Evolutionary conservation across 2,888 invertebrate species (phyloP).

Genomic region (Leptodirus hochenwartii): DNA sequence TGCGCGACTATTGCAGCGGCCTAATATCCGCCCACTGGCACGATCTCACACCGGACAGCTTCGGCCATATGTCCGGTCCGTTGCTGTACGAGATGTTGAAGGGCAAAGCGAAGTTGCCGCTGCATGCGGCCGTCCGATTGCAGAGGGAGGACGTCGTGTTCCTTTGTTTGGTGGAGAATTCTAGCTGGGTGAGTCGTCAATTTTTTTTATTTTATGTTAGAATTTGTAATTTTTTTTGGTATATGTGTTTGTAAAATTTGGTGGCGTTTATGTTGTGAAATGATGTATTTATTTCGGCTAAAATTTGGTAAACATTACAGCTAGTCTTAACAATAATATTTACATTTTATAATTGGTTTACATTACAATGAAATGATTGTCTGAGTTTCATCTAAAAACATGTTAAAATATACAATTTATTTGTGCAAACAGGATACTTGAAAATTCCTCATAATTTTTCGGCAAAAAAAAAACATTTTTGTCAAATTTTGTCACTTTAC

Average conservation of each 20-base stretch:
- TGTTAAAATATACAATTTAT: no score
- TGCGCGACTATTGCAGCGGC: conserved; percentile 76
- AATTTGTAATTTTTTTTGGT: not conserved
- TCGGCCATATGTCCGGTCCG: conserved; percentile 83
- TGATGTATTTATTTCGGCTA: no score
- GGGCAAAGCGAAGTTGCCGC: conserved; percentile 68
- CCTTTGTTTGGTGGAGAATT: conserved; percentile 80
- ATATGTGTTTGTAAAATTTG: conserved; percentile 1
- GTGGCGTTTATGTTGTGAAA: not conserved
- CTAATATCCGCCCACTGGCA: conserved; percentile 90
- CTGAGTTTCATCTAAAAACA: no score
- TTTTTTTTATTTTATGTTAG: conserved; percentile 4
- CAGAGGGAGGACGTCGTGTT: conserved; percentile 89
- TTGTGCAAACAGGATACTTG: no score
- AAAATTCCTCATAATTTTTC: no score
- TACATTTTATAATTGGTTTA: no score
- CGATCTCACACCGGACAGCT: conserved; percentile 64
- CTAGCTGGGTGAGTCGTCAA: conserved; percentile 57
- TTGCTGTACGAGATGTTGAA: conserved; percentile 82
- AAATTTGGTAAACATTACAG: no score
- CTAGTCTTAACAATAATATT: no score
- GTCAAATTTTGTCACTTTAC: no score
- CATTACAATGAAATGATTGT: no score
- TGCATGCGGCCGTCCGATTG: conserved; percentile 78
- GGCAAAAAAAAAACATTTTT: no score